Conservation (phyloP, 2,888 invertebrate genomes). For the Orthosia cruda region DNA sequence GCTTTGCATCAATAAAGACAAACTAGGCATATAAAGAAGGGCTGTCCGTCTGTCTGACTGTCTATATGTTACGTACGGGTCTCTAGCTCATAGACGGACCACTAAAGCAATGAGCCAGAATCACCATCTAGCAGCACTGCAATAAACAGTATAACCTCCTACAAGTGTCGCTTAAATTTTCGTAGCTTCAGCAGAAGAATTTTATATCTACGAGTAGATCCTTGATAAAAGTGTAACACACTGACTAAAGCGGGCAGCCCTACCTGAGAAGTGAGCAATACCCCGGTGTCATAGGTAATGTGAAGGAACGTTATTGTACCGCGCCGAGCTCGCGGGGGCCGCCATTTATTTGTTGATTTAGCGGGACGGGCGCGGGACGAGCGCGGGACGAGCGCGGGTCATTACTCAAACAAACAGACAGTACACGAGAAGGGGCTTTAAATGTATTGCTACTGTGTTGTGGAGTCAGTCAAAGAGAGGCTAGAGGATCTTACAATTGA, state of each 20-base stretch:
- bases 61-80: too few species aligned
- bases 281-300: conserved; percentile 60
- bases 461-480: not conserved
- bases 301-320: conserved; percentile 60
- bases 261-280: conserved; percentile 57
- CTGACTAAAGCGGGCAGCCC: conserved; percentile 37
- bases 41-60: too few species aligned
- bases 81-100: too few species aligned
- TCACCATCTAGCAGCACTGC: not conserved
- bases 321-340: conserved; percentile 39
- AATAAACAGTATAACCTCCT: not conserved
- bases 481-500: not conserved
- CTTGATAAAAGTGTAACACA: not conserved
- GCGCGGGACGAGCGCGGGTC: conserved; percentile 5
- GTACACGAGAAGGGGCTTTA: conserved; percentile 26
- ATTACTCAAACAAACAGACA: conserved; percentile 57
- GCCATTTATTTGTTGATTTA: conserved; percentile 64
- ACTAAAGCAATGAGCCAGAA: too few species aligned
- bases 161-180: not conserved
- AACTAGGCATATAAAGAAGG: too few species aligned
- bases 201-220: not conserved
- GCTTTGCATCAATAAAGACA: too few species aligned
- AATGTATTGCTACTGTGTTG: conserved; percentile 20
- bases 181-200: not conserved
- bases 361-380: conserved; percentile 25